Evolutionary conservation across 2,797 vertebrate species (phyloP), one percentile per base, ranked within the genome.

Genomic region (Lepus townsendii): DNA sequence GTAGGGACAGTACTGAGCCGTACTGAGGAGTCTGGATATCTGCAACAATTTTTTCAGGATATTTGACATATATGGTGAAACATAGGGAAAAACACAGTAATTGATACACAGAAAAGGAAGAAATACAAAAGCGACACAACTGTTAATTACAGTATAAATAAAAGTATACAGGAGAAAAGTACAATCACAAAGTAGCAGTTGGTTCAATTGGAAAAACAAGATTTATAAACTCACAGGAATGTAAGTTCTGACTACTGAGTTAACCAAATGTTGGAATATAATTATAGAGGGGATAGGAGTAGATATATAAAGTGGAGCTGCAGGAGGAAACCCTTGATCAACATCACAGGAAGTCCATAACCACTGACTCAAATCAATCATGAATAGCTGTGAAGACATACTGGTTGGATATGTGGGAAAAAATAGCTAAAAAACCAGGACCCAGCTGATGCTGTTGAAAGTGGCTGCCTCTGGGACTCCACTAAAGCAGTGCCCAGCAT

Each of bases 321-420:
- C 7, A 30, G 13, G 26, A 65, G 19, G 65, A 50, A 66, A 57
- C 66, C 19, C 1, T 77, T 76, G 30, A 20, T 65, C 73, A 75
- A 1, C 26, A 0, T 65, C 60, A 38, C 38, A 73, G 82, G 78
- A 95, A 93, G 78, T 95, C 88, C 57, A 54, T 80, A 73, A n/a
- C 50, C 47, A 17, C 38, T 85, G 26, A 88, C 77, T 52, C 85
- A 89, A 96, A 78, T 79, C 75, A 83, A 76, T 93, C 84, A 71
- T 69, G 57, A 94, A 80, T 19, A 60, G 11, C 38, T 65, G 26
- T 30, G 35, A 71, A 78, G 26, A 24, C 84, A 42, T 76, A 76
- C 52, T 73, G 47, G 63, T 94, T 71, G 83, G 50, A 75, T 83
- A 79, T 14, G 2, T 79, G 16, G 47, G 57, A 66, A 84, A 73